Conservation (phyloP, 2,888 invertebrate species). For the Agrochola lychnidis region DNA sequence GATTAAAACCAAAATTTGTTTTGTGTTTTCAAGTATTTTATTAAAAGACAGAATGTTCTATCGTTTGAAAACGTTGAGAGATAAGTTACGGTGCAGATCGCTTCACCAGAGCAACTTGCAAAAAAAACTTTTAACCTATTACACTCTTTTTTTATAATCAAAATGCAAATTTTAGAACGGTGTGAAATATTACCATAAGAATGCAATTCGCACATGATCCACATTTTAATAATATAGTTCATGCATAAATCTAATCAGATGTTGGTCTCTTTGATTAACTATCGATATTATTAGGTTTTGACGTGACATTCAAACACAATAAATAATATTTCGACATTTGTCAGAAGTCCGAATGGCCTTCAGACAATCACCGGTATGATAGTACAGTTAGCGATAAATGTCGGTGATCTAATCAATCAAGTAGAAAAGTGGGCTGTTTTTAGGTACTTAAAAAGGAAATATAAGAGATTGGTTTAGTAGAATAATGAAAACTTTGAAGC, state of each 20-base stretch:
- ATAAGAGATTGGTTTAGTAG: too few relatives aligned
- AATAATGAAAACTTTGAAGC: neutral
- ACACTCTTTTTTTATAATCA: constrained; percentile 17
- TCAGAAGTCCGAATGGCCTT: constrained; percentile 69
- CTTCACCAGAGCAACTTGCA: neutral
- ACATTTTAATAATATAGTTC: constrained; percentile 32
- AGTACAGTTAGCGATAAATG: constrained; percentile 51
- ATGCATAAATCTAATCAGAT: constrained; percentile 41
- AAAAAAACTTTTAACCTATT: neutral
- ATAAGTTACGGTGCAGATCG: neutral
- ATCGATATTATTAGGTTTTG: constrained; percentile 42
- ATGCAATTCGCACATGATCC: constrained; percentile 47
- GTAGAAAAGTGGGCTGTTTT: constrained; percentile 1
- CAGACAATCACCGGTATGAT: constrained; percentile 64
- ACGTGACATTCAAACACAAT: constrained; percentile 72
- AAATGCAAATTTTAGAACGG: constrained; percentile 28
- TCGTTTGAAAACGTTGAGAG: neutral
- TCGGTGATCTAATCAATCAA: constrained; percentile 48
- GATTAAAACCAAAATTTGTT: too few relatives aligned
- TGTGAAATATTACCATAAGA: constrained; percentile 32
- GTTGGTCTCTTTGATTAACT: constrained; percentile 50
- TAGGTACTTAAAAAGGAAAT: too few relatives aligned
- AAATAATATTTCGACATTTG: constrained; percentile 72
- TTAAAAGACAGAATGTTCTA: neutral
- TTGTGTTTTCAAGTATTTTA: neutral